Evolutionary conservation across 2,113 vertebrate species (phyloP).

Genomic region (Neogale vison): DNA sequence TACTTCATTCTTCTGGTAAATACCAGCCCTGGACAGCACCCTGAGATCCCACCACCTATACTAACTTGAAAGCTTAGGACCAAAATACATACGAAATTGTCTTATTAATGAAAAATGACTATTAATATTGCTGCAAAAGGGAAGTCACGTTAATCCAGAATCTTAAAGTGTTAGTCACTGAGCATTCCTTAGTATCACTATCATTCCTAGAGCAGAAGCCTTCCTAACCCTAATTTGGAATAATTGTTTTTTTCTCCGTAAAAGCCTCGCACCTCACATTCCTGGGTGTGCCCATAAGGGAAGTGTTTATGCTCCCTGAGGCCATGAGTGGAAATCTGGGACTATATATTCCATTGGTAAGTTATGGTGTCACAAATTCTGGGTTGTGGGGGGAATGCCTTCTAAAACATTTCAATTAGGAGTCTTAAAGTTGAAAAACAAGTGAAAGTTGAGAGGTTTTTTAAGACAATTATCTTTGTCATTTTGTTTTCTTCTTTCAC

Average conservation of each 20-base stretch:
- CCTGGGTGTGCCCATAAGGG: not conserved
- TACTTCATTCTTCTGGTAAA: not conserved
- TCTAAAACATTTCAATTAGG: not conserved
- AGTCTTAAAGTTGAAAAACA: not conserved
- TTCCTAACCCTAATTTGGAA: not conserved
- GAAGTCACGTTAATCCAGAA: not conserved
- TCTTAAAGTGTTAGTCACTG: not conserved
- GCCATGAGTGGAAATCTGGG: not conserved
- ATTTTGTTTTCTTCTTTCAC: conserved; percentile 15
- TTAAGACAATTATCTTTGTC: not conserved
- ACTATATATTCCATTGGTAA: not conserved
- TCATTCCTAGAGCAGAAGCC: not conserved
- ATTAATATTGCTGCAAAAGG: not conserved
- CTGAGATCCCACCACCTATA: not conserved
- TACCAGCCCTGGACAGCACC: not conserved
- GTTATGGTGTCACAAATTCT: not conserved
- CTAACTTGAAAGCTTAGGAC: not conserved
- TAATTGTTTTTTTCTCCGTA: not conserved
- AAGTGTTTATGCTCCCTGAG: not conserved
- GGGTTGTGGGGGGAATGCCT: not conserved
- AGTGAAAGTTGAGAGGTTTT: not conserved
- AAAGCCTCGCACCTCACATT: not conserved
- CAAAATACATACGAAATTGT: not conserved
- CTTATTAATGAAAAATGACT: not conserved
- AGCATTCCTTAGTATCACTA: not conserved